Conservation (phyloP, 2,888 invertebrate species). For the Kryphioiulus occultus region DNA sequence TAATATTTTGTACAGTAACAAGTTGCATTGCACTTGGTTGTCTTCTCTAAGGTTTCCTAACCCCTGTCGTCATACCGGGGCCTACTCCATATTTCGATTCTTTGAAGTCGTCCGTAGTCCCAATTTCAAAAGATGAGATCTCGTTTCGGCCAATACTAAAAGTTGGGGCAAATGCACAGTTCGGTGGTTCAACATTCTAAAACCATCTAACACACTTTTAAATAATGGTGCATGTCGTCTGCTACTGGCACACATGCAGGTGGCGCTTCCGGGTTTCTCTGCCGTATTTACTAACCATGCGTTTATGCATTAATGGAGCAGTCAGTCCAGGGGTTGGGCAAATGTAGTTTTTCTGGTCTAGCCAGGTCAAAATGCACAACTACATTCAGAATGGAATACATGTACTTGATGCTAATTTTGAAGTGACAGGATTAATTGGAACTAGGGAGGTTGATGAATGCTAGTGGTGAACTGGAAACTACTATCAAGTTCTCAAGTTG, state of each 20-base stretch:
- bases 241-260: background rate
- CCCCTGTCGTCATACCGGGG: background rate
- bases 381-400: no score
- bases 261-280: background rate
- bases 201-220: background rate
- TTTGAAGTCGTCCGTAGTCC: background rate
- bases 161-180: background rate
- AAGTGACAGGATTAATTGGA: no score
- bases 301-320: background rate
- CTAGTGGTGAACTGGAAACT: no score
- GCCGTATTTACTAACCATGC: background rate
- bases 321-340: no score
- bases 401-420: no score
- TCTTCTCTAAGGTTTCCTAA: background rate
- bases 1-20: slow-evolving; percentile 21
- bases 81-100: slow-evolving; percentile 11
- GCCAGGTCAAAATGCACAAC: no score
- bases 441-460: no score
- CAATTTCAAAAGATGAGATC: slow-evolving; percentile 22
- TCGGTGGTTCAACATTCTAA: background rate
- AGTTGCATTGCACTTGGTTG: background rate
- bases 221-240: background rate
- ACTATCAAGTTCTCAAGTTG: no score
- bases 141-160: slow-evolving; percentile 15
- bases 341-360: no score